Evolutionary conservation across 1,140 invertebrate species (phyloP).

Genomic region (Eupeodes corollae): DNA sequence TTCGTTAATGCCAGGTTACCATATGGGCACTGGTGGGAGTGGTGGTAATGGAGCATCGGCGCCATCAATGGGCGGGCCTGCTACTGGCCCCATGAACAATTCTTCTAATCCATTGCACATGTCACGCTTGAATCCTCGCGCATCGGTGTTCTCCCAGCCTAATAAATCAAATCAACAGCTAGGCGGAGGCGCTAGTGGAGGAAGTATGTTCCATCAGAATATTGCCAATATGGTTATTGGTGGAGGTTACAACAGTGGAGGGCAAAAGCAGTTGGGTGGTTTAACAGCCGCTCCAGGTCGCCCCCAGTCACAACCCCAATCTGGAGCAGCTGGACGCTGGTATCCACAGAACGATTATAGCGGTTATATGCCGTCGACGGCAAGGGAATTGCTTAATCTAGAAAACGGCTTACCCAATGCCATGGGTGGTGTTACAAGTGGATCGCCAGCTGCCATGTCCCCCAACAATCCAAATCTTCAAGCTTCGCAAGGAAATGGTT

Average conservation of each 20-base stretch:
- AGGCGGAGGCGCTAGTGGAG: constrained; percentile 2
- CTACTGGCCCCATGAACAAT: background rate
- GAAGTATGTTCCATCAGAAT: background rate
- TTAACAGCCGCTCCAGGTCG: constrained; percentile 6
- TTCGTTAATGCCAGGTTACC: constrained; percentile 2
- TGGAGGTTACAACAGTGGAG: background rate
- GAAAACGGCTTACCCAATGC: constrained; percentile 19
- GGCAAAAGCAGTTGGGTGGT: background rate
- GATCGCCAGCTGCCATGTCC: constrained; percentile 49
- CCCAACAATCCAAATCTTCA: constrained; percentile 37
- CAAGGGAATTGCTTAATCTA: constrained; percentile 27
- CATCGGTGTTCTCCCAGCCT: constrained; percentile 54
- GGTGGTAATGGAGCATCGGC: background rate
- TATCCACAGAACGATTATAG: constrained; percentile 22
- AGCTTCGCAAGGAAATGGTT: constrained; percentile 27
- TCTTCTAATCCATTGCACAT: constrained; percentile 41
- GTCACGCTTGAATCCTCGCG: constrained; percentile 67
- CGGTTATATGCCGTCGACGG: constrained; percentile 14
- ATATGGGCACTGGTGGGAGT: no score
- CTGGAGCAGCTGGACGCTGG: constrained; percentile 18
- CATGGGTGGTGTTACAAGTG: constrained; percentile 15
- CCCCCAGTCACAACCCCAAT: constrained; percentile 15
- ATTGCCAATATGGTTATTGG: background rate
- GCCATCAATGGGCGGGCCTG: background rate
- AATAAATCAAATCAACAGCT: constrained; percentile 14